Base-by-base conservation (phyloP, 2,888 invertebrate genomes). In the Onchidella celtica region DNA sequence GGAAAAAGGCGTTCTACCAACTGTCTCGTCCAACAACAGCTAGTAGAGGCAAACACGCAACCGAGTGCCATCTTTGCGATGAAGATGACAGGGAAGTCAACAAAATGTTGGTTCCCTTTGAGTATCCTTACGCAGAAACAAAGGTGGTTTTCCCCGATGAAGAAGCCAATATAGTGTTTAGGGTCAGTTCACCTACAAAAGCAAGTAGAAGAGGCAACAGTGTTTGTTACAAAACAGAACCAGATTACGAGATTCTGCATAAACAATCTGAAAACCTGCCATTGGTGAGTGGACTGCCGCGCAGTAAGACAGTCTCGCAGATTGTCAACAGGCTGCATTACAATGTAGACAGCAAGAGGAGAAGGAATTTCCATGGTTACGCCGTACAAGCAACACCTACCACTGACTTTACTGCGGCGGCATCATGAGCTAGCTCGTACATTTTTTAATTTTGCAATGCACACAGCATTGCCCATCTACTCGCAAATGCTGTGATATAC, bases 11-110 rank as follows among this genome's bases (percentile, higher is more conserved):
- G 27, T 79, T 85, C 36, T 27, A 68, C 55, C 80, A 81, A 32
- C 81, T 85, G 27, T 82, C 79, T 2, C 75, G 85, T 0, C 83
- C 85, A 27, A 85, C 85, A 29, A 83, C 85, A 11, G 85, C 84
- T 36, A 83, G 81, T 38, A 61, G 76, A 29, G 81, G 69, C 47
- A 84, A 85, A 69, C 82, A 72, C 21, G 77, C 72, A 3, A 68
- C 59, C 0, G 83, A 81, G 38, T 83, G 81, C 66, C 36, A 73
- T 34, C 78, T 84, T 11, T 84, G 84, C 40, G 72, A 38, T 66
- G 63, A 65, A n/a, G 72, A 81, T 17, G 84, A 84, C 27, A 59
- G 73, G 14, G 68, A 83, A 27, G 40, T 57, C n/a, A 85, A 85
- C 38, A 82, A 79, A 63, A 70, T 74, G 3, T 77, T 81, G 27